Conservation (phyloP, 2,113 vertebrate genomes). For the Cottus gobio region DNA sequence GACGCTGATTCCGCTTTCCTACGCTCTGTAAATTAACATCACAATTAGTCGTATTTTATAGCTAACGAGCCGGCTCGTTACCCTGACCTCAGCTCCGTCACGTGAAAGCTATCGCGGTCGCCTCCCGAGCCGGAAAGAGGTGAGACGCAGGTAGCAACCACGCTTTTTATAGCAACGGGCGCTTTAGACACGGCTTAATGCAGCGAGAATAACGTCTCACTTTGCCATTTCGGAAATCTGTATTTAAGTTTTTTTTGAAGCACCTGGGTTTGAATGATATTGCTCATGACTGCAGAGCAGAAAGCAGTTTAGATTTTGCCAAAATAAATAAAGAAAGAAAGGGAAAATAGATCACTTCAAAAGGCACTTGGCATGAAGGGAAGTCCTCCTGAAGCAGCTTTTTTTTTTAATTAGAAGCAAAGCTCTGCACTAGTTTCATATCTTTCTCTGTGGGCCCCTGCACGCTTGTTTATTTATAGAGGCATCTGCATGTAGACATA, state of each 20-base stretch:
- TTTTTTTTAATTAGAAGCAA: slow-evolving; percentile 17
- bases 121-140: neutral
- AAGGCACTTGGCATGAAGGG: neutral
- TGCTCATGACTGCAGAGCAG: neutral
- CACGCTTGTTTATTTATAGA: slow-evolving; percentile 70
- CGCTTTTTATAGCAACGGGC: neutral
- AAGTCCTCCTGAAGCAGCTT: slow-evolving; percentile 31
- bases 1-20: neutral
- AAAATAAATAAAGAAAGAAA: neutral
- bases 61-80: neutral
- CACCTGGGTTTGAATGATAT: neutral
- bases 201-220: neutral
- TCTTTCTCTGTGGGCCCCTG: slow-evolving; percentile 27
- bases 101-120: neutral
- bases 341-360: neutral
- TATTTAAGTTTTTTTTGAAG: neutral
- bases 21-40: neutral
- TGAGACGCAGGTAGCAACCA: slow-evolving; percentile 12
- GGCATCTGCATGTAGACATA: slow-evolving; percentile 59
- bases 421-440: slow-evolving; percentile 43
- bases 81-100: neutral
- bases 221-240: neutral
- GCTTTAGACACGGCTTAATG: slow-evolving; percentile 9
- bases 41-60: neutral
- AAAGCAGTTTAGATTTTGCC: neutral